Evolutionary conservation across 2,113 vertebrate genomes (phyloP).

Genomic region (Pyxicephalus adspersus): DNA sequence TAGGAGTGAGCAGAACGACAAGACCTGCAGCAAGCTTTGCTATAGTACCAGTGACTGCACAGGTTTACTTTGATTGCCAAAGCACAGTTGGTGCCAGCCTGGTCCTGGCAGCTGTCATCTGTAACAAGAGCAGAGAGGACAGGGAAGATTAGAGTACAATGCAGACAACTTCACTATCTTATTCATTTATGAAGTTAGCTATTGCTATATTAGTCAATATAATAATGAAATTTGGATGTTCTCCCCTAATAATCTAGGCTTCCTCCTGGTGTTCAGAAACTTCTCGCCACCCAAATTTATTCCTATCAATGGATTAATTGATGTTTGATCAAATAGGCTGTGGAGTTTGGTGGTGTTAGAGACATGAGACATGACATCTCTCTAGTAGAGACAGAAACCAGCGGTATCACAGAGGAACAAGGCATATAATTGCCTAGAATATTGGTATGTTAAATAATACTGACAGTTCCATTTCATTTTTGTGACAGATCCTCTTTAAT

Average conservation of each 20-base stretch:
- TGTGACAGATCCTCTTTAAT: too few species aligned
- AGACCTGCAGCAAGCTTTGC: slow-evolving; percentile 95
- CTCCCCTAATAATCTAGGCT: not conserved
- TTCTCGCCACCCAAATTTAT: too few species aligned
- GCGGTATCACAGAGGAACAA: too few species aligned
- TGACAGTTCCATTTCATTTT: too few species aligned
- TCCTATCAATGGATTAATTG: too few species aligned
- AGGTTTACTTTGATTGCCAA: slow-evolving; percentile 97
- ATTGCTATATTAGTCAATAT: not conserved
- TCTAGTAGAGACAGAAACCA: too few species aligned
- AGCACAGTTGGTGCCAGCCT: slow-evolving; percentile 92
- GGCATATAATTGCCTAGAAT: too few species aligned
- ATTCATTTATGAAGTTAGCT: not conserved
- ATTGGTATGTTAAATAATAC: too few species aligned
- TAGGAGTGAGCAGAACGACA: slow-evolving; percentile 77
- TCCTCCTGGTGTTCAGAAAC: not conserved
- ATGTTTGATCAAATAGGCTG: too few species aligned
- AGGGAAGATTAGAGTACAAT: not conserved
- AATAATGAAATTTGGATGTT: not conserved
- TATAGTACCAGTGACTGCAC: slow-evolving; percentile 98
- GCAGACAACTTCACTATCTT: not conserved
- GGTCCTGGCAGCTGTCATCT: slow-evolving; percentile 98
- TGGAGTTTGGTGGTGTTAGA: too few species aligned
- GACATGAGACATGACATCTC: too few species aligned
- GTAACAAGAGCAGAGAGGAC: not conserved